Evolutionary conservation across 2,888 invertebrate genomes (phyloP).

Genomic region (Eurois occulta): DNA sequence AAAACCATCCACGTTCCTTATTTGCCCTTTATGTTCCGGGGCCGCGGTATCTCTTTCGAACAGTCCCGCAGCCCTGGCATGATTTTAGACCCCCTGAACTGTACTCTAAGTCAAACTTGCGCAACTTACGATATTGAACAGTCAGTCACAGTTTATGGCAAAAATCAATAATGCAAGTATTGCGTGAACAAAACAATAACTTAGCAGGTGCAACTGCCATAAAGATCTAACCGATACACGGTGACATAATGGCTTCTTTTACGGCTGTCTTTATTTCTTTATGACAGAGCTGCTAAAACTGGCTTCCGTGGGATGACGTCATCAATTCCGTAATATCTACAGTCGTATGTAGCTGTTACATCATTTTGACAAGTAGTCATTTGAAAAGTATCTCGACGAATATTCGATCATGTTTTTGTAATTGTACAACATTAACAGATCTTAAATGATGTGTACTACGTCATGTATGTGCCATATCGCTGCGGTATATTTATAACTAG

Average conservation of each 20-base stretch:
- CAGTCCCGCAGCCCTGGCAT: no score
- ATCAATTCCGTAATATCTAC: slow-evolving; percentile 33
- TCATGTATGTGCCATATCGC: background rate
- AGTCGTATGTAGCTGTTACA: slow-evolving; percentile 21
- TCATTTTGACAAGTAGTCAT: slow-evolving; percentile 34
- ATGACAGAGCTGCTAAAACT: slow-evolving; percentile 3
- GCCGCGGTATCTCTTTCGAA: no score
- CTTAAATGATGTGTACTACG: background rate
- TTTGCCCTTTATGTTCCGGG: no score
- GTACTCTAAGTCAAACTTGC: no score
- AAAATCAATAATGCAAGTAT: slow-evolving; percentile 13
- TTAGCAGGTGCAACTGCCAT: slow-evolving; percentile 13
- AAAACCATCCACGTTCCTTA: no score
- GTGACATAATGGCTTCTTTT: slow-evolving; percentile 20
- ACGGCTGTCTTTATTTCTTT: slow-evolving; percentile 18
- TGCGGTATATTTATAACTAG: background rate
- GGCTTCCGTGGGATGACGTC: slow-evolving; percentile 34
- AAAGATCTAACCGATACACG: slow-evolving; percentile 11
- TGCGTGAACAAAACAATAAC: slow-evolving; percentile 5
- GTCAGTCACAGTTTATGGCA: background rate
- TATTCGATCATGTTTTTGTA: slow-evolving; percentile 13
- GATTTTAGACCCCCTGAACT: no score
- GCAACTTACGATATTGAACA: background rate
- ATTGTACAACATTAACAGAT: slow-evolving; percentile 6
- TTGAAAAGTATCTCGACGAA: background rate